These are phyloP conservation scores for Drosophila triauraria DNA, from an alignment of 1,140 invertebrate species.

Conservation along the genomic window DNA sequence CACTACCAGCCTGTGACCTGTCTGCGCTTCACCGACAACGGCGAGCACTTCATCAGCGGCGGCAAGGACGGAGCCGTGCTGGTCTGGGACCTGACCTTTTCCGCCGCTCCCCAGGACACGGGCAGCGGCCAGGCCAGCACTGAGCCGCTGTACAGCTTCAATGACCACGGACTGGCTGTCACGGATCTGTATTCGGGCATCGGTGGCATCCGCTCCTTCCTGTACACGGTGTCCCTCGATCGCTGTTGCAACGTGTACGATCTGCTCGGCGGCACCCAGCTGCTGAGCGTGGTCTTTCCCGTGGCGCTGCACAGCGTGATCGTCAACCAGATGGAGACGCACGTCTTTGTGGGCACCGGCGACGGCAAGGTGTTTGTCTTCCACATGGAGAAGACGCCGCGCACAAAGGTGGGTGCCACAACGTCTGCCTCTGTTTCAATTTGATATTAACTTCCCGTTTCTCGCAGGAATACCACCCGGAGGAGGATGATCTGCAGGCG, in stretches of 20 bases:
- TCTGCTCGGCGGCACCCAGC: constrained; percentile 88
- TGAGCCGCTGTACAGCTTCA: constrained; percentile 89
- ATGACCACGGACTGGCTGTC: constrained; percentile 91
- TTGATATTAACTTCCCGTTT: background rate
- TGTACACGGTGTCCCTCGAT: constrained; percentile 92
- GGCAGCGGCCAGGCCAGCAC: constrained; percentile 86
- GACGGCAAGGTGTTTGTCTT: constrained; percentile 90
- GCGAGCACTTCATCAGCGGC: constrained; percentile 90
- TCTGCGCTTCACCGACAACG: constrained; percentile 90
- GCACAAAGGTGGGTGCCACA: constrained; percentile 81
- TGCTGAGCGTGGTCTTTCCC: constrained; percentile 91
- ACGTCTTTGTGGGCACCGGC: constrained; percentile 90
- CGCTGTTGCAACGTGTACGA: constrained; percentile 93
- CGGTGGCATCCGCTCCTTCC: constrained; percentile 87
- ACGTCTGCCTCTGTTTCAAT: background rate
- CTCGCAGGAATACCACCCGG: constrained; percentile 87
- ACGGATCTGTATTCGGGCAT: constrained; percentile 90
- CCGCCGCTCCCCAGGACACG: constrained; percentile 72
- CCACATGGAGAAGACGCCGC: constrained; percentile 88
- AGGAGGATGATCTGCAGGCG: constrained; percentile 82
- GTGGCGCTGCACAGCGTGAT: constrained; percentile 89
- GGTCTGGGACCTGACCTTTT: constrained; percentile 88
- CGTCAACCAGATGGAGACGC: constrained; percentile 90
- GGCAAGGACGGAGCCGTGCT: constrained; percentile 94
- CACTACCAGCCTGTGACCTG: constrained; percentile 93